phyloP scores from a whole-genome alignment of 2,888 invertebrate genomes.

The Merodon equestris region DNA sequence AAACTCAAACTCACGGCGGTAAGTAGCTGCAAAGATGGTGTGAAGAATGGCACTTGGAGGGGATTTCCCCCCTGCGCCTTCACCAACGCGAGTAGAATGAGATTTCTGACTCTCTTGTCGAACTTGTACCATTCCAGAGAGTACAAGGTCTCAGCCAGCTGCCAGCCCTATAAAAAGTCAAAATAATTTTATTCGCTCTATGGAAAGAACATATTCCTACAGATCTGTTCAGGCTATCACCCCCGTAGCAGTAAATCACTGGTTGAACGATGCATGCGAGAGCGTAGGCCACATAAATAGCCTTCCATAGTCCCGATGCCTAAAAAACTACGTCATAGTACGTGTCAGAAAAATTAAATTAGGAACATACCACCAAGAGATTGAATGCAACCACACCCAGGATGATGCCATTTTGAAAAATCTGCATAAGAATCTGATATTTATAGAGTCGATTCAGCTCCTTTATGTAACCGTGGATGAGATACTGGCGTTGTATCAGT shows the following conservation, averaged over 20 bases:
- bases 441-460: slow-evolving; percentile 29
- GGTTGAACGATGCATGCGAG: slow-evolving; percentile 37
- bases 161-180: slow-evolving; percentile 2
- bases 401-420: slow-evolving; percentile 42
- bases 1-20: not conserved
- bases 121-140: slow-evolving; percentile 45
- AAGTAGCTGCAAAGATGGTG: slow-evolving; percentile 35
- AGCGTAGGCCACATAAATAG: slow-evolving; percentile 18
- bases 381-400: slow-evolving; percentile 39
- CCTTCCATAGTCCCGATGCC: slow-evolving; percentile 31
- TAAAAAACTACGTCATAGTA: not conserved
- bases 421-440: slow-evolving; percentile 37
- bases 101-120: not conserved
- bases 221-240: slow-evolving; percentile 31
- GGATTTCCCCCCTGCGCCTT: slow-evolving; percentile 37
- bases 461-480: slow-evolving; percentile 20
- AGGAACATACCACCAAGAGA: slow-evolving; percentile 21
- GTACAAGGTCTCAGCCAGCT: slow-evolving; percentile 23
- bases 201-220: not conserved
- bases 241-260: slow-evolving; percentile 47
- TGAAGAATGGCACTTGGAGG: slow-evolving; percentile 33
- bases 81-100: slow-evolving; percentile 25
- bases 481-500: slow-evolving; percentile 32
- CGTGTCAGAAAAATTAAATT: no score
- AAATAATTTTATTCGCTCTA: not conserved